Evolutionary conservation across 2,888 invertebrate genomes (phyloP).

Genomic region (Xestia c-nigrum): DNA sequence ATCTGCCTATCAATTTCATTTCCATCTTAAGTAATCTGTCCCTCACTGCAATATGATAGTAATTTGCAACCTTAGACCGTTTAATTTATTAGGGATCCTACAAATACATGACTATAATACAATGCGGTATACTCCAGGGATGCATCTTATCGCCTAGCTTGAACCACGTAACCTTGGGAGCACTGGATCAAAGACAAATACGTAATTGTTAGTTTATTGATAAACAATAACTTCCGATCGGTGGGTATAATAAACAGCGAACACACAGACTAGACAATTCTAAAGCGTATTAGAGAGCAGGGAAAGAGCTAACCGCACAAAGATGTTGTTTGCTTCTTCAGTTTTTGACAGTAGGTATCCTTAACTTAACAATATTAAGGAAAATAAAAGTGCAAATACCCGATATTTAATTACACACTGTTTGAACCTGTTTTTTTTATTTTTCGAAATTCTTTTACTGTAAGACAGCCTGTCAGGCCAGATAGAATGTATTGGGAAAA

Average conservation of each 20-base stretch:
- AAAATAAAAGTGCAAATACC: background rate
- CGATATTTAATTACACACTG: background rate
- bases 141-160: conserved; percentile 31
- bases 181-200: conserved; percentile 18
- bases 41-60: background rate
- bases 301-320: background rate
- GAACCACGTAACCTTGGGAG: conserved; percentile 5
- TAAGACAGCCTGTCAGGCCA: background rate
- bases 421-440: background rate
- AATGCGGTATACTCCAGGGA: conserved; percentile 25
- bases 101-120: background rate
- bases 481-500: background rate
- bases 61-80: background rate
- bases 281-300: background rate
- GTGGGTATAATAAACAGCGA: background rate
- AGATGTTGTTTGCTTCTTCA: background rate
- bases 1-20: conserved; percentile 1
- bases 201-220: conserved; percentile 25
- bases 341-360: background rate
- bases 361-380: background rate
- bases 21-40: background rate
- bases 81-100: background rate
- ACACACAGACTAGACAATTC: background rate
- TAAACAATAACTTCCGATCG: conserved; percentile 16
- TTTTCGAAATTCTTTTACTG: background rate